A percentile compares a stretch with the other conserved stretches of the same genome.
These are phyloP conservation scores for Scaptomyza cyrtandrae DNA, from an alignment of 2,888 invertebrate genomes.

Conservation along the genomic window DNA sequence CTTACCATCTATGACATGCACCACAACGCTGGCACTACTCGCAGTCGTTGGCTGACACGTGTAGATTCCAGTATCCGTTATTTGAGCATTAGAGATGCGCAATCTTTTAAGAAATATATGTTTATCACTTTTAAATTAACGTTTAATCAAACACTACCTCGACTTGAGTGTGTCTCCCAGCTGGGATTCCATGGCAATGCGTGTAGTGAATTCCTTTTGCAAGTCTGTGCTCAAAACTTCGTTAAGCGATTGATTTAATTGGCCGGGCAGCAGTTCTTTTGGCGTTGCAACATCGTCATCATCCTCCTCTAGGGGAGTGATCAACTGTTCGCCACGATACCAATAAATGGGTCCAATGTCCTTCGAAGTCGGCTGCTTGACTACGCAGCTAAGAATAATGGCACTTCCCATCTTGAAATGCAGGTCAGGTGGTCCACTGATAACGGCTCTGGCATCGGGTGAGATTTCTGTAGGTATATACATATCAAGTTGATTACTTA, in stretches of 20 bases:
- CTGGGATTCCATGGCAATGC: constrained; percentile 84
- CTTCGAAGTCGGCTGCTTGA: constrained; percentile 88
- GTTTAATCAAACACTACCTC: constrained; percentile 65
- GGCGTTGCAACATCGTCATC: constrained; percentile 40
- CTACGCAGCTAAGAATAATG: constrained; percentile 89
- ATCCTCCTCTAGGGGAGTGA: constrained; percentile 80
- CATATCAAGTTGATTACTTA: background rate
- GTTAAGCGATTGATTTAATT: constrained; percentile 43
- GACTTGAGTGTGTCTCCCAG: constrained; percentile 90
- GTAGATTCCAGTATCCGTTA: constrained; percentile 94
- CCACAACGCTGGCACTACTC: constrained; percentile 92
- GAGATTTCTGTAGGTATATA: constrained; percentile 74
- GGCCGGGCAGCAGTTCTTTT: constrained; percentile 1
- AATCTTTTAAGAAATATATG: constrained; percentile 85
- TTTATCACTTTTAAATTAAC: background rate
- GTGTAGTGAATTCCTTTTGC: constrained; percentile 78
- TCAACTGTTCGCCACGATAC: constrained; percentile 86
- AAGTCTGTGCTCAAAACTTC: constrained; percentile 73
- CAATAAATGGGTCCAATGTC: constrained; percentile 89
- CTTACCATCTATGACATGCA: constrained; percentile 95
- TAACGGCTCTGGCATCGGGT: constrained; percentile 88
- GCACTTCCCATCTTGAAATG: constrained; percentile 91
- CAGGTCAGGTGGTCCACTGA: constrained; percentile 88
- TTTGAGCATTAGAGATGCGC: constrained; percentile 90
- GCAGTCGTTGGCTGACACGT: constrained; percentile 95